phyloP scores from a whole-genome alignment of 2,113 vertebrate species.

The Mus pahari region DNA sequence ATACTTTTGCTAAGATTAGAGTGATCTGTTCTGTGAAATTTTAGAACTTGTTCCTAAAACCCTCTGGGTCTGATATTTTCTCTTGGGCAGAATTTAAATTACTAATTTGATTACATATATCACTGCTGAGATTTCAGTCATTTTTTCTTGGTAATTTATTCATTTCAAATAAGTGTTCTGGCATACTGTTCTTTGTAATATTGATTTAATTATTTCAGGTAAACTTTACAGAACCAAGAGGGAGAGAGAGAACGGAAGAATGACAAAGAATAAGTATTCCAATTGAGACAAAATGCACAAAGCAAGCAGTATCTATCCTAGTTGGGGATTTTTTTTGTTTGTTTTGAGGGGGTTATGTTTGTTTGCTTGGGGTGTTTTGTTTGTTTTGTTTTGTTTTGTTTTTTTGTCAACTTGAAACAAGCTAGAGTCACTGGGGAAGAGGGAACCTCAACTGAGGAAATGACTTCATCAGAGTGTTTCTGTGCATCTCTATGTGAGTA shows the following conservation, averaged over 20 bases:
- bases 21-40: slow-evolving; percentile 10
- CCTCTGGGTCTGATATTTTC: neutral
- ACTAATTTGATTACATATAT: neutral
- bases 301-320: neutral
- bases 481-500: neutral
- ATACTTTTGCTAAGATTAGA: neutral
- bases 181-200: neutral
- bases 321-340: neutral
- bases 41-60: neutral
- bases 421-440: neutral
- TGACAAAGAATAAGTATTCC: neutral
- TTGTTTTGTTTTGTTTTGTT: neutral
- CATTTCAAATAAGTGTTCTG: neutral
- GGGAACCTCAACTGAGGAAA: neutral
- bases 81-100: slow-evolving; percentile 1
- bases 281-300: neutral
- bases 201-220: neutral
- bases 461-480: neutral
- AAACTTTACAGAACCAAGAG: neutral
- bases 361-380: too few species aligned
- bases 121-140: neutral
- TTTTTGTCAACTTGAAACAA: neutral
- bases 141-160: neutral
- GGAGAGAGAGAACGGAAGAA: neutral
- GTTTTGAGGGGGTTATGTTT: neutral